Evolutionary conservation across 2,888 invertebrate species (phyloP).

Genomic region (Zeuzera pyrina): DNA sequence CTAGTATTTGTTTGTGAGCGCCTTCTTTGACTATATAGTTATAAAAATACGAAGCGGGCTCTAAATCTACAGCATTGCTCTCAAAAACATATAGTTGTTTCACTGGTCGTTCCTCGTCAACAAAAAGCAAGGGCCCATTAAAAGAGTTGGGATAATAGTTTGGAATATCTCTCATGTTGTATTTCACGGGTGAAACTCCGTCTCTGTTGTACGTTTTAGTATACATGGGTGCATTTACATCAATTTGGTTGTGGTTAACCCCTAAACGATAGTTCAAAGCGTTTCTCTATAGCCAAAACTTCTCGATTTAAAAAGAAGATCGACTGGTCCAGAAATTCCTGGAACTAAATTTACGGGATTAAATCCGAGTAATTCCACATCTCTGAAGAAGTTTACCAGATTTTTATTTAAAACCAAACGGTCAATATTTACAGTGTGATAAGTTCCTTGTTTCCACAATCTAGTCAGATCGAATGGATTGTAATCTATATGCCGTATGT

Average conservation of each 20-base stretch:
- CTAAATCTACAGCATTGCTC: slow-evolving; percentile 31
- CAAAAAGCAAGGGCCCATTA: slow-evolving; percentile 81
- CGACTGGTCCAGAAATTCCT: slow-evolving; percentile 46
- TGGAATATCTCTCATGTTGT: slow-evolving; percentile 89
- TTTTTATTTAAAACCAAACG: slow-evolving; percentile 33
- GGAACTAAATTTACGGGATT: slow-evolving; percentile 48
- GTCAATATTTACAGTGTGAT: slow-evolving; percentile 34
- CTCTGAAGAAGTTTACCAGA: slow-evolving; percentile 37
- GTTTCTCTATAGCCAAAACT: slow-evolving; percentile 36
- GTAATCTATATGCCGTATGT: slow-evolving; percentile 31
- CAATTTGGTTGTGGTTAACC: slow-evolving; percentile 36
- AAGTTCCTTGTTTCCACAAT: slow-evolving; percentile 48
- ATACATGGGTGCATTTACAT: slow-evolving; percentile 38
- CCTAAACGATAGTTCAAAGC: slow-evolving; percentile 41
- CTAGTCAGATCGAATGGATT: slow-evolving; percentile 46
- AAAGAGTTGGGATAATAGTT: slow-evolving; percentile 97
- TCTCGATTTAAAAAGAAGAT: slow-evolving; percentile 35
- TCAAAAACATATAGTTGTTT: slow-evolving; percentile 24
- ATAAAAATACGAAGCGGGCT: slow-evolving; percentile 83
- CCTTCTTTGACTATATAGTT: slow-evolving; percentile 30
- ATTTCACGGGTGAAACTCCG: slow-evolving; percentile 76
- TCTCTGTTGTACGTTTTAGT: slow-evolving; percentile 37
- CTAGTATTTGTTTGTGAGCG: slow-evolving; percentile 2
- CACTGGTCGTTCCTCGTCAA: slow-evolving; percentile 42
- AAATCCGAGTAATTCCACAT: slow-evolving; percentile 35